These are phyloP conservation scores for Anarrhichthys ocellatus DNA, from an alignment of 2,113 vertebrate species.

Conservation along the genomic window DNA sequence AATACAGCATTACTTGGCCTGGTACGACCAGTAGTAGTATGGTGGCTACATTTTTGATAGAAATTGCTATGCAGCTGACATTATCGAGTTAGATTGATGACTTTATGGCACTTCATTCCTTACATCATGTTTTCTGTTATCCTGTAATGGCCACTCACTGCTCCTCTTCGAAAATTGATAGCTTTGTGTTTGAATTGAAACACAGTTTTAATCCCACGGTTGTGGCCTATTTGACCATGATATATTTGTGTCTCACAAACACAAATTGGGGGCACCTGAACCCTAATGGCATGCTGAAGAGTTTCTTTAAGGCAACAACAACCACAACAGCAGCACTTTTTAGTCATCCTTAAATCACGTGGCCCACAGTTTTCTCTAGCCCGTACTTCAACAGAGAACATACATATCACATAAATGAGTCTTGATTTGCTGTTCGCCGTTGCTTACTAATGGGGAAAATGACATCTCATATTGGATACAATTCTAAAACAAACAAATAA, in stretches of 20 bases:
- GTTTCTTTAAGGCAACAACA: background rate
- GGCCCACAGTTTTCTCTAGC: background rate
- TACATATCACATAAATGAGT: background rate
- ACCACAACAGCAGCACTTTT: background rate
- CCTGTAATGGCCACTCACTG: background rate
- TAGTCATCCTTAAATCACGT: background rate
- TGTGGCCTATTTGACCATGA: slow-evolving; percentile 2
- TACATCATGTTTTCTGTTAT: background rate
- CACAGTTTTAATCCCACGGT: background rate
- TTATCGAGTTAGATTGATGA: background rate
- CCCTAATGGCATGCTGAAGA: background rate
- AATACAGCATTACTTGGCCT: background rate
- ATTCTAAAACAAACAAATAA: too few relatives aligned
- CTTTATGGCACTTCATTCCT: background rate
- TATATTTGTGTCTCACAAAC: background rate
- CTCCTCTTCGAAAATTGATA: background rate
- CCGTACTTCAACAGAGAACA: background rate
- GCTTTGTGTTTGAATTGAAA: background rate
- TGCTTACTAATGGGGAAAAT: background rate
- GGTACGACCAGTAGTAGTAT: background rate
- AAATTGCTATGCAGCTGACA: background rate
- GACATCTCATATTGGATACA: background rate
- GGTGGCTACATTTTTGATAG: background rate
- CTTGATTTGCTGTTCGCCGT: background rate
- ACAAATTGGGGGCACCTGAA: background rate